Conservation (phyloP, 2,888 invertebrate genomes). For the Argynnis bischoffii region DNA sequence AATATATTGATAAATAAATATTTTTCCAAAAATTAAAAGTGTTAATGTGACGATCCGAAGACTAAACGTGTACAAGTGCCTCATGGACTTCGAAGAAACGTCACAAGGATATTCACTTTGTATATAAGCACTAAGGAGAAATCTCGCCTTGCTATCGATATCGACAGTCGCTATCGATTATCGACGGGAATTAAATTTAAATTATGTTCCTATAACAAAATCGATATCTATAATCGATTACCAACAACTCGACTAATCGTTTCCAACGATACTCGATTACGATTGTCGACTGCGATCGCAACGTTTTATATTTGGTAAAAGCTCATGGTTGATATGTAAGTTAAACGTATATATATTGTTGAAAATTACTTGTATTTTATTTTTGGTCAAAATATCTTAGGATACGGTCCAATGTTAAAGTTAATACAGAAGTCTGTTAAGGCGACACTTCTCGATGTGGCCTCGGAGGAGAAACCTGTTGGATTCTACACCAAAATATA, state of each 20-base stretch:
- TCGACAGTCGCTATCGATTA: constrained; percentile 2
- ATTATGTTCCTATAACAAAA: constrained; percentile 3
- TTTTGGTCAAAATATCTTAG: constrained; percentile 69
- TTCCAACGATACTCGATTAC: constrained; percentile 3
- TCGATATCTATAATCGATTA: neutral
- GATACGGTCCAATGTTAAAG: constrained; percentile 72
- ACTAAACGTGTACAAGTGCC: constrained; percentile 44
- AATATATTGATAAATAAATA: constrained; percentile 29
- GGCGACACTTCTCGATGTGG: constrained; percentile 49
- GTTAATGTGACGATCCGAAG: constrained; percentile 1
- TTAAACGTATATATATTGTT: constrained; percentile 71
- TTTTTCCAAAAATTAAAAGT: constrained; percentile 28
- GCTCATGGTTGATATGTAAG: constrained; percentile 59
- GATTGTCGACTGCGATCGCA: constrained; percentile 4
- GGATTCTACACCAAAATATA: neutral
- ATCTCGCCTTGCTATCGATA: constrained; percentile 34
- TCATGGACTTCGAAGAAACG: constrained; percentile 37
- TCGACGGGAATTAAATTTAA: neutral
- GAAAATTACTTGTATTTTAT: constrained; percentile 76
- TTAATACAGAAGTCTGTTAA: constrained; percentile 55
- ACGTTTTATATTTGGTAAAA: constrained; percentile 52
- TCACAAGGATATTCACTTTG: constrained; percentile 42
- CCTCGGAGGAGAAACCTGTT: neutral
- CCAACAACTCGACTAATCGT: neutral
- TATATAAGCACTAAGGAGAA: constrained; percentile 46